Conservation (phyloP, 2,888 invertebrate genomes). For the Dermolepida albohirtum region DNA sequence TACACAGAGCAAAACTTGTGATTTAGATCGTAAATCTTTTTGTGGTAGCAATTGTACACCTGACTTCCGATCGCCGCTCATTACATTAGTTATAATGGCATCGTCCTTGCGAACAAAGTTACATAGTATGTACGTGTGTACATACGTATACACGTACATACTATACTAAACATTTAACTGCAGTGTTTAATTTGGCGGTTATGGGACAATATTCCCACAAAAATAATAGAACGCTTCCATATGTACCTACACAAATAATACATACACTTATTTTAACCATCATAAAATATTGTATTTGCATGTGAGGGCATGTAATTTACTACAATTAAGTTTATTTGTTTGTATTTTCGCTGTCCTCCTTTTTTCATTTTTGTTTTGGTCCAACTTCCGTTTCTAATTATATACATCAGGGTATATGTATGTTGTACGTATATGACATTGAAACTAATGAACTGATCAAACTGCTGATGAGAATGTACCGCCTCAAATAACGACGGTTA, state of each 20-base stretch:
- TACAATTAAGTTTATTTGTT: constrained; percentile 42
- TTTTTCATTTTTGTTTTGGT: neutral
- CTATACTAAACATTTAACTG: no score
- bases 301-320: constrained; percentile 40
- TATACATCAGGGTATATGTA: neutral
- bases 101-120: constrained; percentile 28
- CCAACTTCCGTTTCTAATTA: constrained; percentile 36
- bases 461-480: constrained; percentile 21
- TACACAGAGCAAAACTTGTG: no score
- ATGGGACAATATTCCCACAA: no score
- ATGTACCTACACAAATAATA: no score
- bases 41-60: no score
- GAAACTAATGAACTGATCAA: constrained; percentile 37
- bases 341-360: neutral
- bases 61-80: no score
- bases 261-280: no score
- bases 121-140: neutral
- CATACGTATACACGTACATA: no score
- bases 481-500: constrained; percentile 13
- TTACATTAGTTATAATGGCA: no score
- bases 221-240: no score
- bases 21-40: no score
- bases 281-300: constrained; percentile 36
- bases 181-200: no score
- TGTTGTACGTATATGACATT: constrained; percentile 21